Base-by-base conservation (phyloP, 2,888 invertebrate species). In the Camptogramma bilineatum region DNA sequence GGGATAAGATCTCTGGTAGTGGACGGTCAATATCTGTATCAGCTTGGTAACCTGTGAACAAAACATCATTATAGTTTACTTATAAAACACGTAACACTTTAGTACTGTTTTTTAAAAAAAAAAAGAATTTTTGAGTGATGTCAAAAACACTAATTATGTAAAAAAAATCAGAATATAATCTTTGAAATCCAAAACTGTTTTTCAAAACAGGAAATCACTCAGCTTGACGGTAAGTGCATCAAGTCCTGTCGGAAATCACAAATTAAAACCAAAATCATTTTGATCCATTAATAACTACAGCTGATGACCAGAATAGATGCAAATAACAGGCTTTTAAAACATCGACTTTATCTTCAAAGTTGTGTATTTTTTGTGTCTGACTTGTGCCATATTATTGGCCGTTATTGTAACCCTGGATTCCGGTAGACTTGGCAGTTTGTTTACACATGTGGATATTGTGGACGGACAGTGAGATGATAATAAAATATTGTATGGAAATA, bases 361-460 rank as follows among this genome's bases (percentile, higher is more conserved):
- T 31, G 2, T 39, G 34, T 13, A 13, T 4, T 44, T 19, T 34
- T 19, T 50, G 10, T 48, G 8, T 39, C 46, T 48, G 19, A 47
- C 8, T 19, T 34, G 48, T 48, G 46, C 31, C 46, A 55, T 28
- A 47, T 10, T 31, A 39, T 16, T 48, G 21, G 50, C 57, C 39
- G 57, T 44, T 28, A 57, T 21, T 39, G 13, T 48, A 57, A 54
- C 58, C 74, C 77, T 74, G 79, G 80, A 84, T 82, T 83, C 79
- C 79, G 75, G 69, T 66, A 71, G 72, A 57, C 69, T 75, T 73
- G 74, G 73, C 71, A 68, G 56, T 71, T 68, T 88, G 88, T 88
- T 90, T 88, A 84, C 85, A 88, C 86, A 88, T 90, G 87, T 90
- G 88, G 80, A 79, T 60, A 59, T 77, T 90, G 86, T 89, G 87